These are phyloP conservation scores for Nylanderia fulva DNA, from an alignment of 1,140 invertebrate species.

Conservation along the genomic window DNA sequence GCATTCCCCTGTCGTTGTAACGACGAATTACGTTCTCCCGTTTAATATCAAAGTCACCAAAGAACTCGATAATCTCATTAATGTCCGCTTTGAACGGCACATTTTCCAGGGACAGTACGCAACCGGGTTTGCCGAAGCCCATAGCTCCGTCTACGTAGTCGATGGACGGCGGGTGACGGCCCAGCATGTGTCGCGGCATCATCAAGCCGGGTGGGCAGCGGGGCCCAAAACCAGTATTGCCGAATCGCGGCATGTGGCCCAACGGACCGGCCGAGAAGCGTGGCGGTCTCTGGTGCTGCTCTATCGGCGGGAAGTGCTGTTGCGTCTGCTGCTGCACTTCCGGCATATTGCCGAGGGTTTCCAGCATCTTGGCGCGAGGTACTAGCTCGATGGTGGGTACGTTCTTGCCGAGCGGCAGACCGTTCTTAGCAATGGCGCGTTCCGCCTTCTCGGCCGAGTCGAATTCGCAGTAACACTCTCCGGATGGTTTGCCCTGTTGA, in stretches of 20 bases:
- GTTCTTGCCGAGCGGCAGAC: constrained; percentile 88
- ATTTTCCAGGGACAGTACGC: constrained; percentile 93
- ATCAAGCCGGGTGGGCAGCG: constrained; percentile 81
- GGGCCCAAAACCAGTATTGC: constrained; percentile 78
- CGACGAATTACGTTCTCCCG: constrained; percentile 92
- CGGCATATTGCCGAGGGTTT: constrained; percentile 81
- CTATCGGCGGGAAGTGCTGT: constrained; percentile 75
- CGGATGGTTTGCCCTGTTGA: constrained; percentile 89
- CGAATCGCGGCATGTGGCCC: constrained; percentile 77
- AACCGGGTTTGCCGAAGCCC: constrained; percentile 92
- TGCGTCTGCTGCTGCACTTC: constrained; percentile 76
- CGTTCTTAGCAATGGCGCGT: constrained; percentile 90
- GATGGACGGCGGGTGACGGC: constrained; percentile 76
- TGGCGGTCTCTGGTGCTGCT: constrained; percentile 71
- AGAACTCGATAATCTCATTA: constrained; percentile 95
- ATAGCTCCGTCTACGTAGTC: constrained; percentile 81
- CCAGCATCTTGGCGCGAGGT: constrained; percentile 87
- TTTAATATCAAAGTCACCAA: constrained; percentile 91
- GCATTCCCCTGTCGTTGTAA: constrained; percentile 93
- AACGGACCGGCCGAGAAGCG: constrained; percentile 79
- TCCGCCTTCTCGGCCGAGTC: constrained; percentile 89
- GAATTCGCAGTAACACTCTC: constrained; percentile 96
- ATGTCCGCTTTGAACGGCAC: constrained; percentile 94
- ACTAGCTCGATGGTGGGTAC: constrained; percentile 90
- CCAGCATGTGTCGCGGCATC: constrained; percentile 80